Conservation (phyloP, 2,797 vertebrate genomes). For the Chelidonichthys spinosus region DNA sequence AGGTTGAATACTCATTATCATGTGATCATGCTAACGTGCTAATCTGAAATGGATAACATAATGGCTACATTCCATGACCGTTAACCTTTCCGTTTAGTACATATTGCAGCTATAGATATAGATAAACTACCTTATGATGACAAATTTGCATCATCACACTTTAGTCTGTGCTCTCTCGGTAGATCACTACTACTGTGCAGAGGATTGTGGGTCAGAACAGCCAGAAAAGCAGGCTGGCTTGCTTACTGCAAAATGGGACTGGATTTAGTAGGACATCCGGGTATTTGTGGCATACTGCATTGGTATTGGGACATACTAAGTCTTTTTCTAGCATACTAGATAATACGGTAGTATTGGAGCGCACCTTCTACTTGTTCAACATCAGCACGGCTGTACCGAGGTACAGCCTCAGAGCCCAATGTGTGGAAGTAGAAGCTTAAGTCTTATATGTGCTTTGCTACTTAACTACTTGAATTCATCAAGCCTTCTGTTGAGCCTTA, state of each 20-base stretch:
- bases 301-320: not conserved
- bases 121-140: not conserved
- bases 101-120: not conserved
- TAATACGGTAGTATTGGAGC: not conserved
- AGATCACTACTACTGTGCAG: not conserved
- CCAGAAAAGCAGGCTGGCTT: not conserved
- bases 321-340: not conserved
- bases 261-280: not conserved
- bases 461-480: not conserved
- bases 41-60: not conserved
- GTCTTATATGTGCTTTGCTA: slow-evolving; percentile 10
- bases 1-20: not conserved
- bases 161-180: not conserved
- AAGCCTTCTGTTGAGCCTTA: not conserved
- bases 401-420: not conserved
- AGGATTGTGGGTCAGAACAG: not conserved
- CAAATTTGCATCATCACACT: slow-evolving; percentile 3
- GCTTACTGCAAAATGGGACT: not conserved
- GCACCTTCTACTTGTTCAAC: not conserved
- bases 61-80: not conserved
- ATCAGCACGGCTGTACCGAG: not conserved
- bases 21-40: not conserved
- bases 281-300: not conserved
- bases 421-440: not conserved
- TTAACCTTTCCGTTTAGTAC: not conserved